Percentiles rank a stretch among this genome's conserved stretches.
phyloP scores from a whole-genome alignment of 2,113 vertebrate species.

The Zapus hudsonius region DNA sequence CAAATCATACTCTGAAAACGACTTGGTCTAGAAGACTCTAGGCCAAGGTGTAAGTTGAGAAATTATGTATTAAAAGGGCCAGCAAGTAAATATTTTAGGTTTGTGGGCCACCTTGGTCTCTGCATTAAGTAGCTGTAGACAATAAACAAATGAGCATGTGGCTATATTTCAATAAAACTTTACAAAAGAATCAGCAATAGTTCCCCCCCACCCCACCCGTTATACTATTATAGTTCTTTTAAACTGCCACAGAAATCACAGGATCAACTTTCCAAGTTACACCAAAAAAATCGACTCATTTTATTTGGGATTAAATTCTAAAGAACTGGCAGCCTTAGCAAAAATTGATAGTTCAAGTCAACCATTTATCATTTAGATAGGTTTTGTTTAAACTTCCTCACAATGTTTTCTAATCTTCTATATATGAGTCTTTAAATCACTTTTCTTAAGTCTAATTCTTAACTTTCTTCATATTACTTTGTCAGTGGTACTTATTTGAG shows the following conservation, averaged over 20 bases:
- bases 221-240: not conserved
- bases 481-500: not conserved
- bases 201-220: too few relatives aligned
- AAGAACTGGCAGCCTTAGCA: not conserved
- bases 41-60: not conserved
- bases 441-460: constrained; percentile 1
- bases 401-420: not conserved
- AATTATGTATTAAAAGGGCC: not conserved
- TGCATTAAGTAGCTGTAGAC: not conserved
- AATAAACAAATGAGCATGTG: not conserved
- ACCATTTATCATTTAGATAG: not conserved
- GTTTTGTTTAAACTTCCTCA: not conserved
- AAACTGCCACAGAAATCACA: not conserved
- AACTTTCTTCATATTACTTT: constrained; percentile 4
- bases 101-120: not conserved
- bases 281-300: not conserved
- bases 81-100: not conserved
- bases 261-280: not conserved
- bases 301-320: not conserved
- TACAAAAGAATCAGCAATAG: not conserved
- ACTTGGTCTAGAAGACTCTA: not conserved
- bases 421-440: not conserved
- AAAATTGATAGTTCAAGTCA: not conserved
- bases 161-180: not conserved
- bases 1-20: not conserved